These are phyloP conservation scores for Listronotus oregonensis DNA, from an alignment of 1,140 invertebrate species.

Conservation along the genomic window DNA sequence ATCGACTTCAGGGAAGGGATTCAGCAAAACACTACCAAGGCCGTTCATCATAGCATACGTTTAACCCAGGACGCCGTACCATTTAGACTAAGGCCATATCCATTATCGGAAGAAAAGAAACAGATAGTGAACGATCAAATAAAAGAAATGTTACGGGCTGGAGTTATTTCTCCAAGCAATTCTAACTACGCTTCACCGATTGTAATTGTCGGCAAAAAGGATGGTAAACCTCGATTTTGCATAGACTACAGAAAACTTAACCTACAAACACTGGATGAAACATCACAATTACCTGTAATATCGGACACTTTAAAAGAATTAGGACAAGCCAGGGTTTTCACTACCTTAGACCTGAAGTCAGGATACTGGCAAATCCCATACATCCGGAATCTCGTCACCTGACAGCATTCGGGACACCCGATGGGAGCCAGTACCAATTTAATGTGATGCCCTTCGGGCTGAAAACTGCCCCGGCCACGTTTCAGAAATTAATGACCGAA, in stretches of 20 bases:
- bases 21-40: too few species aligned
- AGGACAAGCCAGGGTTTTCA: slow-evolving; percentile 29
- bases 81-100: too few species aligned
- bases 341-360: slow-evolving; percentile 38
- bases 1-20: too few species aligned
- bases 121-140: too few species aligned
- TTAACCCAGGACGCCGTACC: too few species aligned
- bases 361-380: slow-evolving; percentile 48
- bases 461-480: slow-evolving; percentile 38
- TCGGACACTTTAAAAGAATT: slow-evolving; percentile 23
- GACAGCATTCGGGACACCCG: slow-evolving; percentile 44
- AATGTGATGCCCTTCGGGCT: slow-evolving; percentile 46
- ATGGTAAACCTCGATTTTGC: slow-evolving; percentile 36
- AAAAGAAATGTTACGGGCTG: too few species aligned
- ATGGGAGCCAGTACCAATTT: slow-evolving; percentile 39
- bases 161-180: too few species aligned
- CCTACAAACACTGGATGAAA: slow-evolving; percentile 49
- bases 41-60: too few species aligned
- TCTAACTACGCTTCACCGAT: too few species aligned
- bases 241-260: slow-evolving; percentile 55
- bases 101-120: too few species aligned
- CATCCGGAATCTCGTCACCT: slow-evolving; percentile 15
- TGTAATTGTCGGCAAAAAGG: too few species aligned
- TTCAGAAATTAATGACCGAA: slow-evolving; percentile 35
- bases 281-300: slow-evolving; percentile 43